Evolutionary conservation across 1,140 invertebrate species (phyloP).

Genomic region (Condylostylus longicornis): DNA sequence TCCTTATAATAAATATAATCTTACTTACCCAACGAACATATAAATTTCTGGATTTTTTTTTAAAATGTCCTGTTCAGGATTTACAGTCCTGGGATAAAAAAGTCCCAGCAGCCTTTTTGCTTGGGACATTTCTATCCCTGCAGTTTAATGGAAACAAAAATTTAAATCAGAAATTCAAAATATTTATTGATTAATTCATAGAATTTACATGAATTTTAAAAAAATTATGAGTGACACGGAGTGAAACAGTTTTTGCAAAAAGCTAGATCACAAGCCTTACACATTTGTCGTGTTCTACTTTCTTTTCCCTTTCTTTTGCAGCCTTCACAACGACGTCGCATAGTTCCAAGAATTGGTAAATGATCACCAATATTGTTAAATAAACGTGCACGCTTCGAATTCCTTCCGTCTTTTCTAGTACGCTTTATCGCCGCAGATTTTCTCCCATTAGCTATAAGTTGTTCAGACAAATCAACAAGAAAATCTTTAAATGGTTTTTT

Average conservation of each 20-base stretch:
- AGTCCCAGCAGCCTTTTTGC: too few relatives aligned
- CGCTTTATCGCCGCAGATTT: conserved; percentile 3
- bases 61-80: too few relatives aligned
- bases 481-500: conserved; percentile 7
- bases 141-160: too few relatives aligned
- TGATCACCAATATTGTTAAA: background rate
- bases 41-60: too few relatives aligned
- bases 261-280: background rate
- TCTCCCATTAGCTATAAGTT: conserved; percentile 8
- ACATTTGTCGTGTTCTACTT: conserved; percentile 1
- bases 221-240: too few relatives aligned
- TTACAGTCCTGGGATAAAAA: too few relatives aligned
- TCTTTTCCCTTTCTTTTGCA: background rate
- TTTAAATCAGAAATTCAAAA: too few relatives aligned
- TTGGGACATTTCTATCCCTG: too few relatives aligned
- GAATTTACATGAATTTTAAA: too few relatives aligned
- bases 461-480: conserved; percentile 10
- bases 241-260: background rate
- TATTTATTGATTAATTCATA: too few relatives aligned
- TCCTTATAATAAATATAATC: too few relatives aligned
- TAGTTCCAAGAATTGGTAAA: conserved; percentile 1
- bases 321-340: background rate
- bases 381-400: background rate
- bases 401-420: background rate
- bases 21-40: too few relatives aligned